Evolutionary conservation across 2,888 invertebrate species (phyloP).

Genomic region (Caenorhabditis angaria): DNA sequence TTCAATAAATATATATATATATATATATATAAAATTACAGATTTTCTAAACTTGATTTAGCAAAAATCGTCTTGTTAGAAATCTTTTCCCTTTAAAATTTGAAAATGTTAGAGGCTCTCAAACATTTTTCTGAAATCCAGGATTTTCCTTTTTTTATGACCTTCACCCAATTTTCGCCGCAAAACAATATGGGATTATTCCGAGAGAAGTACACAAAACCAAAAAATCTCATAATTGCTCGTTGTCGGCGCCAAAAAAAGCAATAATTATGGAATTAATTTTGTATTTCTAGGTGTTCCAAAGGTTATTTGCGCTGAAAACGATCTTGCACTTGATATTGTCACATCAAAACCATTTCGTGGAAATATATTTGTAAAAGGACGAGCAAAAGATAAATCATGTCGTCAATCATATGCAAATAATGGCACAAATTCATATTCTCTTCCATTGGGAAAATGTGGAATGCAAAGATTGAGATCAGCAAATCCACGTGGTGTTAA

Average conservation of each 20-base stretch:
- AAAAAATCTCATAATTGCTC: neutral
- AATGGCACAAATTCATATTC: conserved; percentile 68
- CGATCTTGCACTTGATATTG: conserved; percentile 68
- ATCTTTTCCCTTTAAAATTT: no score
- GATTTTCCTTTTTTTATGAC: neutral
- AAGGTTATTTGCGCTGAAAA: conserved; percentile 71
- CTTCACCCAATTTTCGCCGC: neutral
- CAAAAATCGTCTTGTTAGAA: no score
- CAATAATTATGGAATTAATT: neutral
- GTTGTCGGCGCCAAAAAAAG: neutral
- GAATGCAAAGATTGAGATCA: conserved; percentile 70
- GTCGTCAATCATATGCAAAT: conserved; percentile 65
- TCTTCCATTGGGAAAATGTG: conserved; percentile 70
- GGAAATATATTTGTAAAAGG: conserved; percentile 72
- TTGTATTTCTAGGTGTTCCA: conserved; percentile 61
- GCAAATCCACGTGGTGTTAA: conserved; percentile 71
- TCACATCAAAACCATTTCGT: conserved; percentile 66
- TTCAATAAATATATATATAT: no score
- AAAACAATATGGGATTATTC: no score
- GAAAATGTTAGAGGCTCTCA: no score
- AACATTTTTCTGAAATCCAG: no score
- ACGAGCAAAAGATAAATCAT: conserved; percentile 67
- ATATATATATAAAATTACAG: no score
- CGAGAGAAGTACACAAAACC: conserved; percentile 2
- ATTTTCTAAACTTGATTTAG: no score